Evolutionary conservation across 2,888 invertebrate species (phyloP), one percentile per base, ranked within the genome.

Genomic region (Lagria hirta): DNA sequence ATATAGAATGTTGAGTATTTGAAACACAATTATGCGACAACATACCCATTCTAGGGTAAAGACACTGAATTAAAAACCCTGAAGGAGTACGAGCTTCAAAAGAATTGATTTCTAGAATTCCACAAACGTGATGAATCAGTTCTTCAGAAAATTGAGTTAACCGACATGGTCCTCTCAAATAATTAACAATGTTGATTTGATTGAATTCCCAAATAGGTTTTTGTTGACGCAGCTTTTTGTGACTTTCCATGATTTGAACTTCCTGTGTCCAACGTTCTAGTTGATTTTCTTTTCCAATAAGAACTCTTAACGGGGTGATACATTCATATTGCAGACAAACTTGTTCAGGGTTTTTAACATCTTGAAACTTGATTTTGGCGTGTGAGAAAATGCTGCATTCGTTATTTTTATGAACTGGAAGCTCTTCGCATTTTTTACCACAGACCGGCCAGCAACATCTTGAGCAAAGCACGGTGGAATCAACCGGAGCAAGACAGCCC

Each of bases 21-120:
- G 90, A 84, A 1, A 89, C 80, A 65, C 92, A 92, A 58, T 80
- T 84, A 66, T 92, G 91, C 0, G 89, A 86, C 54, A 88, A 76
- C 45, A 91, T 76, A 3, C 83, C 80, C 3, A 88, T 74, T 43
- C 77, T 79, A 0, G 90, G 88, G 67, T 86, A 91, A 7, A 92
- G 68, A 6, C 87, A 88, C 46, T 90, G 79, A 1, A 89, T 75
- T 10, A 80, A 76, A 61, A 79, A 80, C 0, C 86, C 86, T 18
- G 75, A 76, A 1, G 74, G 61, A 1, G 84, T 82, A 22, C 85
- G 79, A 1, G 87, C 80, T 68, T 90, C 88, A 51, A 88, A 86
- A 2, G 84, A 78, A 61, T 88, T 88, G 1, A 88, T 81, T 72
- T 90, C 90, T 41, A 90, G 73, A 49, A 90, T 84, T 3, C 91